These are phyloP conservation scores for Dione juno DNA, from an alignment of 2,888 invertebrate genomes.

Conservation along the genomic window DNA sequence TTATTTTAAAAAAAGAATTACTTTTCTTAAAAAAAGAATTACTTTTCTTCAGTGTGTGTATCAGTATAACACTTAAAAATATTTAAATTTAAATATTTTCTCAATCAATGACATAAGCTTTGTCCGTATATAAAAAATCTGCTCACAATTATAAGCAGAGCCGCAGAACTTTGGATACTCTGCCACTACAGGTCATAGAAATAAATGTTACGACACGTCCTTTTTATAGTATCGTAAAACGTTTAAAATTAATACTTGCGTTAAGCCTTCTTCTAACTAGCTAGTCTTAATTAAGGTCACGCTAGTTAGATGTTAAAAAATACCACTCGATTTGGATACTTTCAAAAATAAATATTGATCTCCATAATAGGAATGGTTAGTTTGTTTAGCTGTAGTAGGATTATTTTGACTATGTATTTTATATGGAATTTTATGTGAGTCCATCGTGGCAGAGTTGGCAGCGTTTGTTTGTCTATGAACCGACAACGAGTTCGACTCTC, in stretches of 20 bases:
- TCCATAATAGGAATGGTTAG: conserved; percentile 4
- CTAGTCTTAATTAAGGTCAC: conserved; percentile 32
- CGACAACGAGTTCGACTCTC: too few species aligned
- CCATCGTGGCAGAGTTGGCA: not conserved
- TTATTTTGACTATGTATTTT: not conserved
- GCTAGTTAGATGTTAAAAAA: conserved; percentile 10
- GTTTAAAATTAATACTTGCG: conserved; percentile 19
- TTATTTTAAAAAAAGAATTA: too few species aligned
- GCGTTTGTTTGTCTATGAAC: too few species aligned
- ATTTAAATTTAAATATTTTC: too few species aligned
- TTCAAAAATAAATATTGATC: conserved; percentile 1
- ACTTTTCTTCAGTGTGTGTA: too few species aligned
- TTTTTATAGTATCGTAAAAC: conserved; percentile 31
- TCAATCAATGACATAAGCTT: not conserved
- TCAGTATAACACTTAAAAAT: too few species aligned
- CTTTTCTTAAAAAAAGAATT: too few species aligned
- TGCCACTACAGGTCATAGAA: conserved; percentile 1
- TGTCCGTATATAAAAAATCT: not conserved
- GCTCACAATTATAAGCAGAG: not conserved
- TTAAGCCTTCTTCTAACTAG: conserved; percentile 12
- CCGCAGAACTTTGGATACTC: not conserved
- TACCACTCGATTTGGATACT: conserved; percentile 12
- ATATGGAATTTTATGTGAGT: not conserved
- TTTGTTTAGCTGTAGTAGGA: not conserved
- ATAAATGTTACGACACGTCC: not conserved